A percentile compares a stretch with the other conserved stretches of the same genome.
These are phyloP conservation scores for Orchesellides sinensis DNA, from an alignment of 2,888 invertebrate genomes.

Conservation along the genomic window DNA sequence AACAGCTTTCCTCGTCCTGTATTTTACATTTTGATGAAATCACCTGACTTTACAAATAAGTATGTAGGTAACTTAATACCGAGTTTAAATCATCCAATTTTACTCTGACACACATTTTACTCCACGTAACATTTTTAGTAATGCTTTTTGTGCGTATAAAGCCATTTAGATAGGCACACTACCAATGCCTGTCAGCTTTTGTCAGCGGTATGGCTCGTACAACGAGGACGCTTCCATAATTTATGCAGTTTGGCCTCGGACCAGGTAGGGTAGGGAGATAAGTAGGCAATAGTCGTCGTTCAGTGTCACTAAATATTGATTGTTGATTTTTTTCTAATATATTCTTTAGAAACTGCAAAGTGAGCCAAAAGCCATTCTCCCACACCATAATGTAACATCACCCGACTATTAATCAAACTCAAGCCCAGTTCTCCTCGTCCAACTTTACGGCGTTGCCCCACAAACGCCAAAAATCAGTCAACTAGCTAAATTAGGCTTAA, in stretches of 20 bases:
- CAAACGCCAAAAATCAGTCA: conserved; percentile 3
- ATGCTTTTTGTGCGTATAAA: no score
- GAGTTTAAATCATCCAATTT: no score
- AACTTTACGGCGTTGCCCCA: conserved; percentile 6
- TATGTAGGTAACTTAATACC: no score
- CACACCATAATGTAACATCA: not conserved
- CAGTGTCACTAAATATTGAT: conserved; percentile 39
- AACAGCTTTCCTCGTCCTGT: no score
- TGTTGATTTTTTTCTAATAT: not conserved
- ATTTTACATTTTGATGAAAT: no score
- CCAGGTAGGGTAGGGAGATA: conserved; percentile 3
- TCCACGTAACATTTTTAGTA: no score
- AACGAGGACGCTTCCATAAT: conserved; percentile 5
- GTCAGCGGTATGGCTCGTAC: no score
- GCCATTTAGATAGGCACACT: no score
- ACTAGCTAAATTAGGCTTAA: not conserved
- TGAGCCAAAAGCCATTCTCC: not conserved
- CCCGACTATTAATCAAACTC: conserved; percentile 20
- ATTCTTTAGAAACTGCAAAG: conserved; percentile 1
- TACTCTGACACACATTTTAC: no score
- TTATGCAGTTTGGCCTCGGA: conserved; percentile 45
- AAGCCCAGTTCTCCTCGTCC: no score
- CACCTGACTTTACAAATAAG: no score
- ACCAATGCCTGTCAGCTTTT: no score
- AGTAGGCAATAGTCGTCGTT: not conserved